phyloP scores from a whole-genome alignment of 2,113 vertebrate genomes.

The Chroicocephalus ridibundus region DNA sequence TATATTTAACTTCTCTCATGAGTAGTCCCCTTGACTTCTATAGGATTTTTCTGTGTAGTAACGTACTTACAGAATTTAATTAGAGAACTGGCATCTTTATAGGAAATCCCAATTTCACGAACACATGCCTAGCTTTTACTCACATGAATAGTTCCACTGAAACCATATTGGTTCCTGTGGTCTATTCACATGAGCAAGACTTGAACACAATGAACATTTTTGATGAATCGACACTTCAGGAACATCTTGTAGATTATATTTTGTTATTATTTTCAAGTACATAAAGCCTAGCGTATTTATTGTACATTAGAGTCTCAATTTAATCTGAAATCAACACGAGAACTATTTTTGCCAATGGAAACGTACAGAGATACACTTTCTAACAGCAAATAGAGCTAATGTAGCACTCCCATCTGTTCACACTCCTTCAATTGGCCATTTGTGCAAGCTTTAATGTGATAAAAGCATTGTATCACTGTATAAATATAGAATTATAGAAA shows the following conservation, averaged over 20 bases:
- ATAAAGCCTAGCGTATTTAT: constrained; percentile 15
- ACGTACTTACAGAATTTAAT: not conserved
- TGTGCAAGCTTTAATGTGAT: constrained; percentile 63
- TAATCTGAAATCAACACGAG: constrained; percentile 52
- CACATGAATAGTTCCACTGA: not conserved
- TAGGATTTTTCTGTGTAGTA: not conserved
- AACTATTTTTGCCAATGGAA: constrained; percentile 54
- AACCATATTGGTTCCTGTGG: not conserved
- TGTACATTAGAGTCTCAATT: not conserved
- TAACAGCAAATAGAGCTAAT: constrained; percentile 69
- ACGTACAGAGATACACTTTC: constrained; percentile 39
- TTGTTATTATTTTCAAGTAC: constrained; percentile 40
- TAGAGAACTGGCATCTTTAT: not conserved
- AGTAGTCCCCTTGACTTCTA: not conserved
- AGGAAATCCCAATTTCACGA: not conserved
- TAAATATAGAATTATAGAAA: constrained; percentile 65
- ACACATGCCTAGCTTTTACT: not conserved
- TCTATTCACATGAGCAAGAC: not conserved
- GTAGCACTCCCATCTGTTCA: constrained; percentile 69
- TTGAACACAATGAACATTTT: not conserved
- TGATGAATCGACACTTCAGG: not conserved
- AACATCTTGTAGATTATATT: not conserved
- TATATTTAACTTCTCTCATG: not conserved
- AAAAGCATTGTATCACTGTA: constrained; percentile 70
- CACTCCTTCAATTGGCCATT: constrained; percentile 63